Evolutionary conservation across 2,113 vertebrate species (phyloP).

Genomic region (Nibea coibor): DNA sequence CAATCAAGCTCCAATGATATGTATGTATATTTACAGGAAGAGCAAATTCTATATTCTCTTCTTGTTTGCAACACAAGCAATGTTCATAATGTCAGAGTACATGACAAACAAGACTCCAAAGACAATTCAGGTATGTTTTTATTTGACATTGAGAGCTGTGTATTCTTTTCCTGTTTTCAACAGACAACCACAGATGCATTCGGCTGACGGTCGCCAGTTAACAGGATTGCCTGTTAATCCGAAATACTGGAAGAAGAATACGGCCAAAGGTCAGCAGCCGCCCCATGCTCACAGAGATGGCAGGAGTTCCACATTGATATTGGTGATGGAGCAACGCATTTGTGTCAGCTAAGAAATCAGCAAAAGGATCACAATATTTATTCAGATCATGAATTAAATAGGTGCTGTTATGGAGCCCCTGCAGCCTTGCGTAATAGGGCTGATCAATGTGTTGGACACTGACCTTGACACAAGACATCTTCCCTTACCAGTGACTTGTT

Average conservation of each 20-base stretch:
- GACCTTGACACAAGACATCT: neutral
- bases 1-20: no score
- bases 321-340: neutral
- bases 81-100: no score
- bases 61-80: no score
- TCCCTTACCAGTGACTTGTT: conserved; percentile 1
- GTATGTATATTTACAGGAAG: no score
- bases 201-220: no score
- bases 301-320: neutral
- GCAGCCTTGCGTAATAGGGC: neutral
- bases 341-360: conserved; percentile 7
- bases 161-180: no score
- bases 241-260: neutral
- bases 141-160: no score
- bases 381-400: neutral
- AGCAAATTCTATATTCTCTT: no score
- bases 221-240: no score
- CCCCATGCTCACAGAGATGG: neutral
- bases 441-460: neutral
- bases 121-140: no score
- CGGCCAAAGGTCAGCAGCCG: neutral
- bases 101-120: no score
- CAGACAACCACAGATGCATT: no score
- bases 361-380: neutral
- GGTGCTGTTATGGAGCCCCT: neutral